Evolutionary conservation across 2,888 invertebrate species (phyloP).

Genomic region (Aleiodes alternator): DNA sequence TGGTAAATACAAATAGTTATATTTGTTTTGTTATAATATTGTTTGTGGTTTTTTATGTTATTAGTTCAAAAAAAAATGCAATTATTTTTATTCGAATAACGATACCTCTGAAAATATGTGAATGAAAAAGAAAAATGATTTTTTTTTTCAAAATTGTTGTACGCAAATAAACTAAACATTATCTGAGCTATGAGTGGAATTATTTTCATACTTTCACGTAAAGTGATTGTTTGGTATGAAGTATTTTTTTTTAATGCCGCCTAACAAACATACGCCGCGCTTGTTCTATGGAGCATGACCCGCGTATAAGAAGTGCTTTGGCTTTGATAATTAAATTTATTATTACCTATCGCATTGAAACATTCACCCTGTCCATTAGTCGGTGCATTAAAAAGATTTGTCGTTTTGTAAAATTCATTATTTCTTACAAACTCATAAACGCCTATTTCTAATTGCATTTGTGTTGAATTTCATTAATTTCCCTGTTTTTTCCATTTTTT

Average conservation of each 20-base stretch:
- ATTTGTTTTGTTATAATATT: slow-evolving; percentile 29
- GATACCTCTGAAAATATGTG: slow-evolving; percentile 23
- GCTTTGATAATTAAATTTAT: slow-evolving; percentile 73
- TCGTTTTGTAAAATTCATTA: neutral
- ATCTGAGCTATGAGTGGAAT: slow-evolving; percentile 61
- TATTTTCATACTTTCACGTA: slow-evolving; percentile 75
- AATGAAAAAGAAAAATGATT: slow-evolving; percentile 13
- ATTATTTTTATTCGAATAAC: slow-evolving; percentile 11
- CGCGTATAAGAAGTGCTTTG: slow-evolving; percentile 41
- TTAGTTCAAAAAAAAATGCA: slow-evolving; percentile 19
- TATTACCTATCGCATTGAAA: slow-evolving; percentile 44
- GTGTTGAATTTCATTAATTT: too few species aligned
- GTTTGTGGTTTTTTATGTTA: neutral
- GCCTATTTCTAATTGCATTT: slow-evolving; percentile 11
- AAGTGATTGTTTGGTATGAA: slow-evolving; percentile 71
- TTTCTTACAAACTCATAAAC: too few species aligned
- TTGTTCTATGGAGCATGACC: slow-evolving; percentile 72
- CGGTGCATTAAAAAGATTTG: slow-evolving; percentile 19
- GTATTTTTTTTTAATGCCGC: slow-evolving; percentile 4
- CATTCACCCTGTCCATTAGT: slow-evolving; percentile 25
- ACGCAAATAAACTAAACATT: slow-evolving; percentile 34
- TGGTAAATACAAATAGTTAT: slow-evolving; percentile 8
- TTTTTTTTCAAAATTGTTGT: slow-evolving; percentile 4
- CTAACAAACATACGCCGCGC: slow-evolving; percentile 52
- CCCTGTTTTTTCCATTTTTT: too few species aligned